Evolutionary conservation across 2,797 vertebrate species (phyloP).

Genomic region (Morus bassanus): DNA sequence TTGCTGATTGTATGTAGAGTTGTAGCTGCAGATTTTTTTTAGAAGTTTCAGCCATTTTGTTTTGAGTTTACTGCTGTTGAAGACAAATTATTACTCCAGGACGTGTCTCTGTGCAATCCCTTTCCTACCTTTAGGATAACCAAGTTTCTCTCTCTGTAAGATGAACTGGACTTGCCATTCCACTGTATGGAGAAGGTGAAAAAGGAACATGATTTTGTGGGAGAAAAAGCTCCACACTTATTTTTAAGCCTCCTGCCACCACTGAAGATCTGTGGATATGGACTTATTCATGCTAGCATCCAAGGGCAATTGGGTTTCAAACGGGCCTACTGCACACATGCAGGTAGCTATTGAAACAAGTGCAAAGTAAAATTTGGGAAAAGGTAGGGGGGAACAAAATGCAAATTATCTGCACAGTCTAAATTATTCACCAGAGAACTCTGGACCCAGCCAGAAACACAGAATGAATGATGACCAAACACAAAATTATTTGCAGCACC

Average conservation of each 20-base stretch:
- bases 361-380: not conserved
- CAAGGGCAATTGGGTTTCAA: not conserved
- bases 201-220: not conserved
- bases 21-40: not conserved
- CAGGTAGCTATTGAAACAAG: not conserved
- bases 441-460: not conserved
- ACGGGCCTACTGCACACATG: not conserved
- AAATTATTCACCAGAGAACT: not conserved
- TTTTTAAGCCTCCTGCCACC: not conserved
- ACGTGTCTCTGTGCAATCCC: not conserved
- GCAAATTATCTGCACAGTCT: not conserved
- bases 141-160: not conserved
- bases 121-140: not conserved
- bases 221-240: rapidly evolving
- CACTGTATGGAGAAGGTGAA: not conserved
- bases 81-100: not conserved
- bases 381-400: not conserved
- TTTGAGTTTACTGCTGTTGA: not conserved
- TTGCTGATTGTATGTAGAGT: not conserved
- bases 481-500: not conserved
- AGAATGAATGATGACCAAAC: not conserved
- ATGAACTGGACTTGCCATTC: not conserved
- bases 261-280: not conserved
- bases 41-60: not conserved
- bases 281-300: not conserved